Conservation (phyloP, 2,797 vertebrate genomes). For the Stomatorhinus walkeri region DNA sequence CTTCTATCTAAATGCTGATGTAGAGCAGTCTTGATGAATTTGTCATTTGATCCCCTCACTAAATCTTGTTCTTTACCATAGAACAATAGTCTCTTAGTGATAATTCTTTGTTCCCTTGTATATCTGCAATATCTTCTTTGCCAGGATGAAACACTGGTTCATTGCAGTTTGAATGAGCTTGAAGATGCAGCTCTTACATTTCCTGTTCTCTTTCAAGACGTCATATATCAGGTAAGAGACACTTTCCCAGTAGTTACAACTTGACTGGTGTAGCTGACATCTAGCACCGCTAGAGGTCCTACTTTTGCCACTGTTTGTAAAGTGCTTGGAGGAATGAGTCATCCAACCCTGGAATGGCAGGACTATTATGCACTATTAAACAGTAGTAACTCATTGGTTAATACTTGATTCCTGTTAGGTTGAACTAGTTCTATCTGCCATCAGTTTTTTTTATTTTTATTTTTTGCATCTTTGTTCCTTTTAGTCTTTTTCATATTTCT, state of each 20-base stretch:
- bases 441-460: no score
- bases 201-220: conserved; percentile 97
- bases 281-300: not conserved
- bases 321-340: not conserved
- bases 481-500: not conserved
- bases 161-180: conserved; percentile 96
- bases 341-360: not conserved
- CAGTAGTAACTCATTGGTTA: not conserved
- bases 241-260: not conserved
- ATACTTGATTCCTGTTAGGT: not conserved
- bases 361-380: not conserved
- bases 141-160: conserved; percentile 95
- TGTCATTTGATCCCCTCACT: not conserved
- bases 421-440: not conserved
- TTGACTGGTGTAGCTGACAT: not conserved
- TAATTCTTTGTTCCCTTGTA: not conserved
- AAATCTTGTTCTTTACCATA: not conserved
- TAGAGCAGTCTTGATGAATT: not conserved
- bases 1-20: not conserved
- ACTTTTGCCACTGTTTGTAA: not conserved
- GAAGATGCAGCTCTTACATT: conserved; percentile 97
- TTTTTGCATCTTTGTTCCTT: not conserved
- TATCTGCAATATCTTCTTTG: not conserved
- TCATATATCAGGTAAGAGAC: conserved; percentile 87
- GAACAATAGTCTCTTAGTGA: not conserved